Percentiles rank a stretch among this genome's conserved stretches.
These are phyloP conservation scores for Cataglyphis rosenhaueri DNA, from an alignment of 2,888 invertebrate species.

Conservation along the genomic window DNA sequence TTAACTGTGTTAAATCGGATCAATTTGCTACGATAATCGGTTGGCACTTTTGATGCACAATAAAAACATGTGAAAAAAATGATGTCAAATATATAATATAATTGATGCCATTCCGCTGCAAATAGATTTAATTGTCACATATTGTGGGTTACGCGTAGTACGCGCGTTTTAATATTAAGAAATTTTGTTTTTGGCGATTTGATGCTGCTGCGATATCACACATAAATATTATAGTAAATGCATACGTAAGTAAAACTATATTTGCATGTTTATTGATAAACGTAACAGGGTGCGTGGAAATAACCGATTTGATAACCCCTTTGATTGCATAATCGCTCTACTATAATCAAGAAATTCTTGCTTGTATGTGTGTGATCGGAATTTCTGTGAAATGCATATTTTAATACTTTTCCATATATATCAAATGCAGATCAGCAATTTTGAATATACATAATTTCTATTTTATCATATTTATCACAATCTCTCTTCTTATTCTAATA, in stretches of 20 bases:
- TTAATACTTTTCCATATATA: background rate
- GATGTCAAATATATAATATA: constrained; percentile 47
- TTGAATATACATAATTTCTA: background rate
- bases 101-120: constrained; percentile 26
- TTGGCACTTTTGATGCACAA: constrained; percentile 5
- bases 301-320: constrained; percentile 67
- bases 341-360: background rate
- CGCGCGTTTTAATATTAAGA: background rate
- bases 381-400: background rate
- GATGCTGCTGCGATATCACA: background rate
- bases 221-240: background rate
- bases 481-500: background rate
- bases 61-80: background rate
- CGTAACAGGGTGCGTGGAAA: constrained; percentile 46
- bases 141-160: constrained; percentile 3
- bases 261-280: background rate
- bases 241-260: background rate
- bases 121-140: constrained; percentile 28
- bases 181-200: background rate
- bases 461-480: background rate
- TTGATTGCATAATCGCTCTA: constrained; percentile 46
- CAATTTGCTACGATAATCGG: constrained; percentile 6
- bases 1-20: constrained; percentile 30
- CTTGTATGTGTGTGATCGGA: background rate
- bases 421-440: background rate